Percentiles rank a stretch among this genome's conserved stretches.
Evolutionary conservation across 2,888 invertebrate species (phyloP).

Genomic region (Drosophila heteroneura): DNA sequence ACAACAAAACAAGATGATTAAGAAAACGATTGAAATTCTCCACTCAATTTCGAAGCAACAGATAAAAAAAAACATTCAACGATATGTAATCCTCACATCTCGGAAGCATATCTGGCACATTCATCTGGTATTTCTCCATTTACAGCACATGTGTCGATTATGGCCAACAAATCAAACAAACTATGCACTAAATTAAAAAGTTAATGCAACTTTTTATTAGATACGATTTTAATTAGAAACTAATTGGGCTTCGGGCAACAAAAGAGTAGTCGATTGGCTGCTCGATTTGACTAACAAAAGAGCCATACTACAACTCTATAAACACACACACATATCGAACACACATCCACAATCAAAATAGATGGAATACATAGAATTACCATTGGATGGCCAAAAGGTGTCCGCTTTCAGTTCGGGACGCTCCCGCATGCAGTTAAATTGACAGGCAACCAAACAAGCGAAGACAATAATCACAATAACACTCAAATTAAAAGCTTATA

Average conservation of each 20-base stretch:
- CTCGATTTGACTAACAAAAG: constrained; percentile 66
- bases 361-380: constrained; percentile 6
- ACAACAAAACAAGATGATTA: not conserved
- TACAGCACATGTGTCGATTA: constrained; percentile 1
- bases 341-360: constrained; percentile 11
- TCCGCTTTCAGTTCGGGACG: constrained; percentile 59
- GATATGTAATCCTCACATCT: not conserved
- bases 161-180: constrained; percentile 26
- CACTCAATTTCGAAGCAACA: not conserved
- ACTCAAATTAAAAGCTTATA: constrained; percentile 81
- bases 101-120: not conserved
- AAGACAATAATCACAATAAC: constrained; percentile 72
- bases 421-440: constrained; percentile 59
- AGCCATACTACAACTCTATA: constrained; percentile 51
- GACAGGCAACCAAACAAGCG: constrained; percentile 54
- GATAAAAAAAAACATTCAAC: not conserved
- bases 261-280: constrained; percentile 39
- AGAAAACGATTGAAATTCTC: not conserved
- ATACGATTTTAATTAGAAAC: constrained; percentile 70
- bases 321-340: constrained; percentile 15
- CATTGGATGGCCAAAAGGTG: constrained; percentile 43
- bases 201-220: constrained; percentile 50
- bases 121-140: constrained; percentile 2
- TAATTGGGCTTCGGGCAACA: constrained; percentile 60
- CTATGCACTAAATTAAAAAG: constrained; percentile 17